Conservation (phyloP, 2,888 invertebrate genomes). For the Clistopyga incitator region DNA sequence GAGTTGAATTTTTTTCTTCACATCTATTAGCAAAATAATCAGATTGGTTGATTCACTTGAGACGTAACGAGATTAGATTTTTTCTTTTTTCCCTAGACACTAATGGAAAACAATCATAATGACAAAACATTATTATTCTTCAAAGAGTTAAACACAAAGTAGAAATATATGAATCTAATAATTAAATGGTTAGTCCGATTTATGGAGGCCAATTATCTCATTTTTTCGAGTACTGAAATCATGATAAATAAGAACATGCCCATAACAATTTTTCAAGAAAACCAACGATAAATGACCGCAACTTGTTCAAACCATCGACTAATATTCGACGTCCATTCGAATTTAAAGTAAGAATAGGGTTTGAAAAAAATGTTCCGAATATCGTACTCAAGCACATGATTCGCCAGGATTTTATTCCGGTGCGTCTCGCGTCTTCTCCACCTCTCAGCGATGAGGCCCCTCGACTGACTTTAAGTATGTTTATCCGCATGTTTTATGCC, state of each 20-base stretch:
- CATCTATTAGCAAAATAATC: not conserved
- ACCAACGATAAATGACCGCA: too few species aligned
- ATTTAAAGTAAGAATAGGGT: not conserved
- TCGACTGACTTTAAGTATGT: conserved; percentile 73
- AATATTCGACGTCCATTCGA: not conserved
- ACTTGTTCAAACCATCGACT: too few species aligned
- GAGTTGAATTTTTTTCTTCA: not conserved
- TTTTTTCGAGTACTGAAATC: too few species aligned
- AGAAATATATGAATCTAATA: not conserved
- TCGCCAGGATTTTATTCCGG: conserved; percentile 43
- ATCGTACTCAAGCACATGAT: conserved; percentile 10
- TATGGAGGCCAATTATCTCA: too few species aligned
- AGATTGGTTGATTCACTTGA: not conserved
- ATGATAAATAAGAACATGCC: too few species aligned
- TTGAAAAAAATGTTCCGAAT: conserved; percentile 1
- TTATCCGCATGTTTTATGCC: conserved; percentile 77
- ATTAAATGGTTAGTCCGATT: too few species aligned
- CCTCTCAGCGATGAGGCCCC: not conserved
- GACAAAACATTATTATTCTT: not conserved
- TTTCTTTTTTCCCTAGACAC: not conserved
- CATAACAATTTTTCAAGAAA: too few species aligned
- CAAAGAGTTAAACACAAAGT: not conserved
- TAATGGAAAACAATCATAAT: not conserved
- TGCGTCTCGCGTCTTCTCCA: conserved; percentile 3
- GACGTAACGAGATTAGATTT: not conserved